Conservation (phyloP, 1,140 invertebrate species). For the Dendroctonus ponderosae region DNA sequence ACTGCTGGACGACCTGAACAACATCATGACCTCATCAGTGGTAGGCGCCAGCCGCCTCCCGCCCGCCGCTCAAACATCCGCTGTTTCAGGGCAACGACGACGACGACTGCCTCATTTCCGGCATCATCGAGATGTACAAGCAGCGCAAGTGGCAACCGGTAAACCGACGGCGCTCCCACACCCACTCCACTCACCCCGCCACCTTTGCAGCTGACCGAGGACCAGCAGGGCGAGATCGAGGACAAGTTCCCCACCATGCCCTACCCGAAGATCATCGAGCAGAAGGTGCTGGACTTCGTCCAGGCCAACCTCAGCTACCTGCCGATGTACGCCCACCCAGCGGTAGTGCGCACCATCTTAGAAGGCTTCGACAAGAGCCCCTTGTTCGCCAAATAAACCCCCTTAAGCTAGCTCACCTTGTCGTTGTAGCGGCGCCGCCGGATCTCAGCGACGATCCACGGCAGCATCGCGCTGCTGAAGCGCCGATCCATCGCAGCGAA, state of each 20-base stretch:
- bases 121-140: slow-evolving; percentile 36
- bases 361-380: slow-evolving; percentile 44
- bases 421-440: slow-evolving; percentile 57
- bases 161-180: not conserved
- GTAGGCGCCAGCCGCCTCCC: slow-evolving; percentile 3
- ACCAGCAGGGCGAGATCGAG: slow-evolving; percentile 32
- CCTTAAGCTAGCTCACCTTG: slow-evolving; percentile 46
- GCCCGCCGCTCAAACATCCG: not conserved
- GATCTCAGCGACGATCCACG: slow-evolving; percentile 69
- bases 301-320: slow-evolving; percentile 38
- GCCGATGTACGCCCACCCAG: slow-evolving; percentile 47
- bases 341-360: slow-evolving; percentile 39
- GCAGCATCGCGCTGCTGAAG: slow-evolving; percentile 74
- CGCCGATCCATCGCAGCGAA: slow-evolving; percentile 71
- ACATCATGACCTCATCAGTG: slow-evolving; percentile 36
- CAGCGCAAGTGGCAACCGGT: slow-evolving; percentile 39
- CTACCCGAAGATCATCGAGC: slow-evolving; percentile 40
- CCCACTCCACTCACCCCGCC: no score
- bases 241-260: slow-evolving; percentile 36
- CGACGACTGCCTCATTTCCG: slow-evolving; percentile 36
- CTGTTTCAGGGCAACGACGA: slow-evolving; percentile 30
- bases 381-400: slow-evolving; percentile 39
- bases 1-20: slow-evolving; percentile 49
- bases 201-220: slow-evolving; percentile 20
- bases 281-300: slow-evolving; percentile 44